A percentile compares a stretch with the other conserved stretches of the same genome.
phyloP scores from a whole-genome alignment of 2,797 vertebrate species.

The Pelodytes ibericus region DNA sequence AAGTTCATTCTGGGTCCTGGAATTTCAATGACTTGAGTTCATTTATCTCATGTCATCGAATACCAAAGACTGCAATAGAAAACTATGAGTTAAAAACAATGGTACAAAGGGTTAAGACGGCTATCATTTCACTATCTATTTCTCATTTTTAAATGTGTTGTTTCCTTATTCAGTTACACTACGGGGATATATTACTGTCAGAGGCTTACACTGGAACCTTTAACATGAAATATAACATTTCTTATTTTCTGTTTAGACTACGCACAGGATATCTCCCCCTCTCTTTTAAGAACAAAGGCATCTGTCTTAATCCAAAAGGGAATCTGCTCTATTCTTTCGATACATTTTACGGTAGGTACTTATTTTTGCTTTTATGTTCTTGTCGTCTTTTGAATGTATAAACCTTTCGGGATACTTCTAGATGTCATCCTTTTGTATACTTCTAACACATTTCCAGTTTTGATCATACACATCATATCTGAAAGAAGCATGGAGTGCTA shows the following conservation, averaged over 20 bases:
- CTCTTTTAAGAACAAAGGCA: not conserved
- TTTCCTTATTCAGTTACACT: not conserved
- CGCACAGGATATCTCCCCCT: not conserved
- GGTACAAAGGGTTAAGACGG: too few relatives aligned
- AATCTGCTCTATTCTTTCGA: slow-evolving; percentile 22
- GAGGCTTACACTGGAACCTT: not conserved
- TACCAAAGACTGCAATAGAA: too few relatives aligned
- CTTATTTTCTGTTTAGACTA: not conserved
- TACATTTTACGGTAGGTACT: slow-evolving; percentile 16
- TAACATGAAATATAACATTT: not conserved
- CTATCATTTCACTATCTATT: not conserved
- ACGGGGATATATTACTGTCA: not conserved
- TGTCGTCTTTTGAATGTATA: slow-evolving; percentile 12
- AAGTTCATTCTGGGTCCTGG: too few relatives aligned
- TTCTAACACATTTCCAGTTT: slow-evolving; percentile 45
- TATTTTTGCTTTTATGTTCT: slow-evolving; percentile 7
- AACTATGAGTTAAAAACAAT: too few relatives aligned
- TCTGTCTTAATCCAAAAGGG: not conserved
- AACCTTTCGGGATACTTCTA: slow-evolving; percentile 22
- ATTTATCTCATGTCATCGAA: too few relatives aligned
- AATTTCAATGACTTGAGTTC: too few relatives aligned
- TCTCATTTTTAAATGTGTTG: not conserved
- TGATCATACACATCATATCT: slow-evolving; percentile 44
- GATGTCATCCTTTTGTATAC: slow-evolving; percentile 21
- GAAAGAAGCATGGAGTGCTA: slow-evolving; percentile 19